Conservation (phyloP, 2,113 vertebrate species). For the Oncorhynchus clarkii region DNA sequence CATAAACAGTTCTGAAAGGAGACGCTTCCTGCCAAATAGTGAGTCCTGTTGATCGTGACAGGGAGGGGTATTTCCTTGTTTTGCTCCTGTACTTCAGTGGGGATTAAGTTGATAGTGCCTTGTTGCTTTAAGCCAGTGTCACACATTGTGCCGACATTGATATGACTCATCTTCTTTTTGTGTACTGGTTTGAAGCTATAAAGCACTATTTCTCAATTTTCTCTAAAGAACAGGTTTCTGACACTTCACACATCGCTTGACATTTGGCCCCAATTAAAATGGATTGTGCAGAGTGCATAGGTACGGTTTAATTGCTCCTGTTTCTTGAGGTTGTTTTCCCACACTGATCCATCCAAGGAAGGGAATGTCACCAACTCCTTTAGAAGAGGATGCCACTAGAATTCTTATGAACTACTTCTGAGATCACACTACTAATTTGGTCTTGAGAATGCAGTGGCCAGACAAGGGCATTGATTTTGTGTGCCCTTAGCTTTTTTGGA, state of each 20-base stretch:
- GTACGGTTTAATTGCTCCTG: no score
- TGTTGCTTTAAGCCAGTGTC: no score
- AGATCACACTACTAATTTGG: neutral
- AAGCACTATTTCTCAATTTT: no score
- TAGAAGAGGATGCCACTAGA: neutral
- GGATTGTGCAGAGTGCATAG: no score
- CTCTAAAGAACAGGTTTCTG: no score
- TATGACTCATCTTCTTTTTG: neutral
- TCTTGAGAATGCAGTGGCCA: neutral
- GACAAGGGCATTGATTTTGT: neutral
- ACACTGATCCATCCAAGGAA: no score
- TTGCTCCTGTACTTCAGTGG: slow-evolving; percentile 21
- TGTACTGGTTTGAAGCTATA: no score
- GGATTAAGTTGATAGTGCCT: no score
- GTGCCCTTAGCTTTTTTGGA: neutral
- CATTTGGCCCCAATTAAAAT: no score
- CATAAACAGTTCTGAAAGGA: slow-evolving; percentile 14
- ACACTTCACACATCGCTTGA: no score
- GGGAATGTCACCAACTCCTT: neutral
- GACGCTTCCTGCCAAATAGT: slow-evolving; percentile 41
- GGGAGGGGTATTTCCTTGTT: slow-evolving; percentile 38
- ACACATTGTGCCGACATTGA: no score
- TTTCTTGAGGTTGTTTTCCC: no score
- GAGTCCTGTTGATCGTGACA: slow-evolving; percentile 25
- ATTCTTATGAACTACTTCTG: neutral